Evolutionary conservation across 2,888 invertebrate species (phyloP), one percentile per base, ranked within the genome.

Genomic region (Acrobasis consociella): DNA sequence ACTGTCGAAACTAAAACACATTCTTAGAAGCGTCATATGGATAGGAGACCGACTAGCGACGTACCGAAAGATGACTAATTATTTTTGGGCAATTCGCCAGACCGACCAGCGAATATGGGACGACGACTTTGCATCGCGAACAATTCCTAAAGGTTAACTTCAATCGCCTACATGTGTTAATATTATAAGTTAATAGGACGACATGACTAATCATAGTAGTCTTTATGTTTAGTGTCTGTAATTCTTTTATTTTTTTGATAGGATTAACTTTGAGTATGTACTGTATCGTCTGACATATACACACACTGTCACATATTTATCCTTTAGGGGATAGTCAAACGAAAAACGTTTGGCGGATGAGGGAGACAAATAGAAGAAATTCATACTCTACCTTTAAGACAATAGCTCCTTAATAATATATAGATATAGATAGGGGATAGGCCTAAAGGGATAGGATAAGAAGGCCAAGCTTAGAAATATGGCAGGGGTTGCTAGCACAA

Each of bases 41-140:
- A 15, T 59, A 76, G 77, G 73, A 72, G 77, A 75, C 68, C 79
- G 76, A 78, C 76, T 78, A 72, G 74, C 73, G 17, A 16, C 53
- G 71, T 72, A 70, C 71, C 63, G 71, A 72, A 79, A 75, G 85
- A 83, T 88, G 88, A 89, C 87, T 89, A 89, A 90, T 87, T 87
- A 89, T 86, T 86, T 88, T 85, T 80, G 81, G 90, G 90, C 88
- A 80, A 50, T 67, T 64, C 82, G 89, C 90, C 90, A 89, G 80
- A 65, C 69, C 62, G 72, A 71, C 74, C 71, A 69, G 67, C 68
- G 74, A 74, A 80, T 80, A 73, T 80, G 76, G 74, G 76, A 67
- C 66, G 69, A 67, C 70, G 76, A 70, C 66, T 69, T 71, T 72
- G 69, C 72, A 71, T 73, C 72, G 72, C 73, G 71, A 75, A 75